These are phyloP conservation scores for Habrosyne pyritoides DNA, from an alignment of 2,888 invertebrate genomes.

Conservation along the genomic window DNA sequence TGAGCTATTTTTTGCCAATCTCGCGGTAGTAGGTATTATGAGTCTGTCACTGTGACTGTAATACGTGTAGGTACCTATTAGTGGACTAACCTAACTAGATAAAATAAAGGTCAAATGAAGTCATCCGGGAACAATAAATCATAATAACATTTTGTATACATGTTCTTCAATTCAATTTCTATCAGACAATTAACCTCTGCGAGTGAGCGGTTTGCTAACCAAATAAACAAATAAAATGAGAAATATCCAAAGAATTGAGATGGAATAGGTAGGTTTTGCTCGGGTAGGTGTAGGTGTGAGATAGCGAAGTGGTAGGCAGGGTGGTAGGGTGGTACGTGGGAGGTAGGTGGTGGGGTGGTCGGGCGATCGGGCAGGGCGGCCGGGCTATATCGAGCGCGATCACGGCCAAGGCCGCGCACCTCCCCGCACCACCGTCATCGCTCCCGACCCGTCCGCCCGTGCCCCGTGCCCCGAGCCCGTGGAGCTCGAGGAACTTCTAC, in stretches of 20 bases:
- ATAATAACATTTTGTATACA: background rate
- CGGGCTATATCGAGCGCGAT: constrained; percentile 82
- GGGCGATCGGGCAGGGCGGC: constrained; percentile 48
- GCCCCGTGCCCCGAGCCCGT: constrained; percentile 35
- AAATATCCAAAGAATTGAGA: background rate
- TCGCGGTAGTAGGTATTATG: background rate
- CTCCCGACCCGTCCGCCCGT: constrained; percentile 51
- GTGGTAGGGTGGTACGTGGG: constrained; percentile 42
- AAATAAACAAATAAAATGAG: background rate
- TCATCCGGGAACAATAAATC: constrained; percentile 1
- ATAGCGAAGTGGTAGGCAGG: background rate
- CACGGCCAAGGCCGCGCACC: constrained; percentile 78
- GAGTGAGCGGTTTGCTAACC: background rate
- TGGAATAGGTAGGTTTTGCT: background rate
- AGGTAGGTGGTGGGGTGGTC: constrained; percentile 40
- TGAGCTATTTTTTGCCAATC: constrained; percentile 11
- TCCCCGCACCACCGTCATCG: constrained; percentile 51
- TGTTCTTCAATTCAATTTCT: background rate
- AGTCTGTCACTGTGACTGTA: background rate
- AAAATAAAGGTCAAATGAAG: constrained; percentile 4
- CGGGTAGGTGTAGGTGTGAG: background rate
- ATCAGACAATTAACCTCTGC: background rate
- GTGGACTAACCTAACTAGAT: background rate
- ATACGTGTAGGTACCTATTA: background rate
- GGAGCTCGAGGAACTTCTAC: constrained; percentile 6